Base-by-base conservation (phyloP, 2,113 vertebrate species). In the Coracopsis vasa region DNA sequence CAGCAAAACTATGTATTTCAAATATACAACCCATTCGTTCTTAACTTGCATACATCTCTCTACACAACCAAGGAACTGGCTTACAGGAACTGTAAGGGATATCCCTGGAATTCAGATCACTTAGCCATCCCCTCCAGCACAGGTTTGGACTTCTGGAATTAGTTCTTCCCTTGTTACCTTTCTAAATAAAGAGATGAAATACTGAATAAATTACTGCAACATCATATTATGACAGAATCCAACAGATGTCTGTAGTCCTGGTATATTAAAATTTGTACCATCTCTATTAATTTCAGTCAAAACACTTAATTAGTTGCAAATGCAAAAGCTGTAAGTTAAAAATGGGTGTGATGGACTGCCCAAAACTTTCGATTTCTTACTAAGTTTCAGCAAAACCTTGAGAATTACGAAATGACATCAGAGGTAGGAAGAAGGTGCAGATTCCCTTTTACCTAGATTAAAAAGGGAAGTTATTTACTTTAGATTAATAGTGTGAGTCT, bases 311-410 rank as follows among this genome's bases (percentile, higher is more conserved):
- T 5, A 10, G 28, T 2, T 29, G 29, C 24, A 86, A 90, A 65
- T 1, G 0, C 27, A 58, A 37, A 79, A 92, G 20, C 8, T 41
- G 0, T 4, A 27, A 17, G 16, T 37, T 48, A 19, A n/a, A 71
- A 87, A 10, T 0, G 2, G 3, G 6, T 2, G 3, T 0, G 24
- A 37, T 5, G 13, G 6, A 37, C 37, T 9, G 6, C 80, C 45
- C 65, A 9, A 54, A 33, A 25, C 29, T 58, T 73, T 7, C 39
- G 0, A 2, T 41, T 65, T 56, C n/a, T 53, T 7, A 7, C 7
- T 0, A 7, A 13, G 12, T 62, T 85, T 70, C 71, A 47, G 13
- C 62, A 78, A 17, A 47, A 45, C 2, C 51, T 82, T 83, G 56
- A 6, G n/a, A 35, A 41, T 19, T 2, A 12, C 39, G 25, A n/a